Percentiles rank a stretch among this genome's conserved stretches.
These are phyloP conservation scores for Carduelis carduelis DNA, from an alignment of 2,797 vertebrate species.

Conservation along the genomic window DNA sequence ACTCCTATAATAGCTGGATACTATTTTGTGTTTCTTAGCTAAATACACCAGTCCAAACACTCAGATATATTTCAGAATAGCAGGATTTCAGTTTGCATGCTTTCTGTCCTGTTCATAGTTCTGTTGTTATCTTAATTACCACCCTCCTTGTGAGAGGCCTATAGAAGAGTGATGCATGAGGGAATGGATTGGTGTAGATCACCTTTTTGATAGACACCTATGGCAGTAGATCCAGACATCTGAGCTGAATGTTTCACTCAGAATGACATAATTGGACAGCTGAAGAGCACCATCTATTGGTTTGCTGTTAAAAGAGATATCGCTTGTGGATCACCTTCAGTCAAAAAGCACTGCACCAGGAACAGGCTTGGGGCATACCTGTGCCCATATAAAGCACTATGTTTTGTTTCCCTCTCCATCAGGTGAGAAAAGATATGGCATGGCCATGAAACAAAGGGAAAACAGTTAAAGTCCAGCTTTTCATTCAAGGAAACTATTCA, in stretches of 20 bases:
- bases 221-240: neutral
- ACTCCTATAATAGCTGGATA: neutral
- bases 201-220: neutral
- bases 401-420: neutral
- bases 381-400: neutral
- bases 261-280: slow-evolving; percentile 11
- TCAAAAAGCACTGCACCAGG: neutral
- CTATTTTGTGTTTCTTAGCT: neutral
- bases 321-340: neutral
- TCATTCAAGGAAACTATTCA: neutral
- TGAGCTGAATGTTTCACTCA: neutral
- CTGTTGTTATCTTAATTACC: neutral
- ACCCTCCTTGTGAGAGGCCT: neutral
- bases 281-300: slow-evolving; percentile 62
- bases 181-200: neutral
- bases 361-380: neutral
- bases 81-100: neutral
- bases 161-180: neutral
- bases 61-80: neutral
- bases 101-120: neutral
- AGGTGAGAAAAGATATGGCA: neutral
- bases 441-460: neutral
- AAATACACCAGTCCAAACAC: neutral
- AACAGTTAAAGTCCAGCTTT: neutral
- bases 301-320: neutral